Evolutionary conservation across 2,797 vertebrate genomes (phyloP).

Genomic region (Pangasius macronema): DNA sequence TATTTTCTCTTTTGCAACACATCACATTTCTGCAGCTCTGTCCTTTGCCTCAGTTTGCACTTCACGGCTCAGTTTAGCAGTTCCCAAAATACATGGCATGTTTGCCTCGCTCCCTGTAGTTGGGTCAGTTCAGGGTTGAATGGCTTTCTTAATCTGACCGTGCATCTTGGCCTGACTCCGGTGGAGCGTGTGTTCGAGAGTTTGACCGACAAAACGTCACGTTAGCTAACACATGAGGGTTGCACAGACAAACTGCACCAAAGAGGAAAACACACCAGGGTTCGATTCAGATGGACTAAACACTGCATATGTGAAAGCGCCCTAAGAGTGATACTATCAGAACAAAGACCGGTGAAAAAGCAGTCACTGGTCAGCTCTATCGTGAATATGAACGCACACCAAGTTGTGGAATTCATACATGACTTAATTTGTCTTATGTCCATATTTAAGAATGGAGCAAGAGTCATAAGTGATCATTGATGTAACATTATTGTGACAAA

Average conservation of each 20-base stretch:
- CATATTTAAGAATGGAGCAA: background rate
- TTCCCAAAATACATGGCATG: background rate
- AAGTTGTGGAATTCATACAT: background rate
- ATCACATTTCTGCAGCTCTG: background rate
- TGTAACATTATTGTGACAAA: too few relatives aligned
- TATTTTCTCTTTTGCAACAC: background rate
- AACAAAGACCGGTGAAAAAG: background rate
- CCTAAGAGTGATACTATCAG: background rate
- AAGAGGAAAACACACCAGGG: background rate
- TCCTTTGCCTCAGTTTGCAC: background rate
- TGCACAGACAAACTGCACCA: background rate
- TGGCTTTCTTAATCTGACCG: background rate
- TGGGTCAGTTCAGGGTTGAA: background rate
- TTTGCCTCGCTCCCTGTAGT: background rate
- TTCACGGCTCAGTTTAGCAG: background rate
- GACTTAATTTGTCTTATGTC: background rate
- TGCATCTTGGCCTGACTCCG: too few relatives aligned
- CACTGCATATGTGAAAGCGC: background rate
- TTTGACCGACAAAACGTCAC: too few relatives aligned
- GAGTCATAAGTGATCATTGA: too few relatives aligned
- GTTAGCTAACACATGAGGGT: too few relatives aligned
- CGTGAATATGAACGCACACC: background rate
- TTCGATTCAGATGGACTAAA: background rate
- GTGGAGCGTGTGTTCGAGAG: too few relatives aligned
- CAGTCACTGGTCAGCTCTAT: background rate